Base-by-base conservation (phyloP, 1,140 invertebrate species). In the Rhizoglyphus robini region DNA sequence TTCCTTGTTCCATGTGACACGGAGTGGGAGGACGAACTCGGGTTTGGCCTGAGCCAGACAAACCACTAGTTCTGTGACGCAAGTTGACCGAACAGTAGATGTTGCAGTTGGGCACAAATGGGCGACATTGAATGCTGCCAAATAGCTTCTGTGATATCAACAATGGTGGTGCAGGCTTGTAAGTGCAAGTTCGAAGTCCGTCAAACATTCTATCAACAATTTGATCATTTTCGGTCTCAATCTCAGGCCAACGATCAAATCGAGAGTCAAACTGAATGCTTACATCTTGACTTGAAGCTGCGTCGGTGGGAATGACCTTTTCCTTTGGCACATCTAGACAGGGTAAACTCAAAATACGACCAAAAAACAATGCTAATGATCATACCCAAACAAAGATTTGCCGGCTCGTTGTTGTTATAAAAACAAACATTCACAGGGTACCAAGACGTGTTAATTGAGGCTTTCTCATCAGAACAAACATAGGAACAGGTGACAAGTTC, bases 351-450 rank as follows among this genome's bases (percentile, higher is more conserved):
- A 41, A 41, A 18, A 41, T 41, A 41, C 8, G 18, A 41, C 36
- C 8, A 8, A 41, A 49, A 41, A 61, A 41, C 20, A n/a, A 41
- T 41, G 32, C 8, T 61, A 8, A 29, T 41, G 32, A 61, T 15
- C 23, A 29, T 64, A 64, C 63, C 47, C 13, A 65, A 38, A 38
- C 70, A 70, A 4, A 70, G 57, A 31, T 65, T 68, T 8, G 60
- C 49, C 3, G 32, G 30, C 5, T 64, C 47, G 18, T 67, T 47
- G 11, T 57, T 64, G 27, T 48, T 30, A n/a, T 31, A 49, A 34
- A 72, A 72, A 27, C 71, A 72, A 20, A 72, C 48, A 54, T 71
- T 67, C 5, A 72, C 54, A 1, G 70, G 71, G 51, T 69, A 68
- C 30, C 58, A 34, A 11, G 65, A 51, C 3, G 46, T 67, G 18